These are phyloP conservation scores for Anguilla anguilla DNA, from an alignment of 2,797 vertebrate genomes.

Conservation along the genomic window DNA sequence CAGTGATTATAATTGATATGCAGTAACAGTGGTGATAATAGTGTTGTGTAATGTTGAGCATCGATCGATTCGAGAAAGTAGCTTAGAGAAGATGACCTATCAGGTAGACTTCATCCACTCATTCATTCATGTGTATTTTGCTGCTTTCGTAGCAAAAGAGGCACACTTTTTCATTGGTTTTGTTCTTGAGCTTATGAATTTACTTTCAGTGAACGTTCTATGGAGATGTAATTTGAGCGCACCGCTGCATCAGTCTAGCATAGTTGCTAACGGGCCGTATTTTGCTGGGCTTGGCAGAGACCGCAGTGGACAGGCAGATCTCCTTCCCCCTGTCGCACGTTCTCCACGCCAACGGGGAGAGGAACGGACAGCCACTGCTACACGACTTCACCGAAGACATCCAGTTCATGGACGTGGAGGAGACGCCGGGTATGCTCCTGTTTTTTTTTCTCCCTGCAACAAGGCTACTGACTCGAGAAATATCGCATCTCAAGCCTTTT, in stretches of 20 bases:
- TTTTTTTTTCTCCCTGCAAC: too few species aligned
- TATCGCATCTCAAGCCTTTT: not conserved
- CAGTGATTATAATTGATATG: not conserved
- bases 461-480: not conserved
- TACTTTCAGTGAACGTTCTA: not conserved
- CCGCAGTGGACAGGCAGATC: conserved; percentile 94
- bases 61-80: not conserved
- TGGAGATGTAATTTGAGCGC: not conserved
- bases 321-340: conserved; percentile 89
- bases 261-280: not conserved
- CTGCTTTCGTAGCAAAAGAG: not conserved
- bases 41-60: not conserved
- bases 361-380: conserved; percentile 86
- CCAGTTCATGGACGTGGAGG: conserved; percentile 97
- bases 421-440: conserved; percentile 77
- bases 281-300: conserved; percentile 71
- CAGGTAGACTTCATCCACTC: not conserved
- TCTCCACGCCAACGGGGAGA: conserved; percentile 87
- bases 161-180: not conserved
- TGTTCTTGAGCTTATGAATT: not conserved
- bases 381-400: conserved; percentile 91
- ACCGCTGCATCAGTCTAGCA: not conserved
- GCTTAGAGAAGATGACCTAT: not conserved
- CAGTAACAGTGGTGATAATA: not conserved
- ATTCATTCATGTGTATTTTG: not conserved